A percentile compares a stretch with the other conserved stretches of the same genome.
These are phyloP conservation scores for Donacobius atricapilla DNA, from an alignment of 2,113 vertebrate genomes.

Conservation along the genomic window DNA sequence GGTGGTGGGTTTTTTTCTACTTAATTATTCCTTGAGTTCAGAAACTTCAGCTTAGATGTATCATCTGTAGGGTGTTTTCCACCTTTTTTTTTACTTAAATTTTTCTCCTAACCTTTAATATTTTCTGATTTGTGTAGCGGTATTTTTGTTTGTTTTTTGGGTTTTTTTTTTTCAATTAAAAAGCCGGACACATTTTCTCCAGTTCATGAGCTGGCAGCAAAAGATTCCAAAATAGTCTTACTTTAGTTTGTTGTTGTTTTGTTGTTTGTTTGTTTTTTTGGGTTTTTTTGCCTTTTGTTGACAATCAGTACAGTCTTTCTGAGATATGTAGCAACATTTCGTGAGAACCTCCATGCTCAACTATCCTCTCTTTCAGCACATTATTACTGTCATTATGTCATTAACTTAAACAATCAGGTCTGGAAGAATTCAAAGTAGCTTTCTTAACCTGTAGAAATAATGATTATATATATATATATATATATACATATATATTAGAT, in stretches of 20 bases:
- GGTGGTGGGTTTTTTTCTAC: neutral
- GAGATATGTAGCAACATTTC: neutral
- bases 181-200: neutral
- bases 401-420: neutral
- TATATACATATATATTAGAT: neutral
- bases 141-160: neutral
- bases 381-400: neutral
- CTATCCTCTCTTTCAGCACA: neutral
- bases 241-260: neutral
- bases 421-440: neutral
- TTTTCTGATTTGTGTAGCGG: neutral
- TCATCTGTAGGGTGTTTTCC: neutral
- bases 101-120: neutral
- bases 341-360: neutral
- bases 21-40: neutral
- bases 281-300: neutral
- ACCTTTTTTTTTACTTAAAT: neutral
- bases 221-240: neutral
- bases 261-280: no score
- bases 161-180: neutral
- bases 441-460: neutral
- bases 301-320: neutral
- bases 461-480: neutral
- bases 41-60: neutral
- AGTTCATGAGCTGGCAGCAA: neutral